Conservation (phyloP, 1,140 invertebrate species). For the Ganaspis sp. region DNA sequence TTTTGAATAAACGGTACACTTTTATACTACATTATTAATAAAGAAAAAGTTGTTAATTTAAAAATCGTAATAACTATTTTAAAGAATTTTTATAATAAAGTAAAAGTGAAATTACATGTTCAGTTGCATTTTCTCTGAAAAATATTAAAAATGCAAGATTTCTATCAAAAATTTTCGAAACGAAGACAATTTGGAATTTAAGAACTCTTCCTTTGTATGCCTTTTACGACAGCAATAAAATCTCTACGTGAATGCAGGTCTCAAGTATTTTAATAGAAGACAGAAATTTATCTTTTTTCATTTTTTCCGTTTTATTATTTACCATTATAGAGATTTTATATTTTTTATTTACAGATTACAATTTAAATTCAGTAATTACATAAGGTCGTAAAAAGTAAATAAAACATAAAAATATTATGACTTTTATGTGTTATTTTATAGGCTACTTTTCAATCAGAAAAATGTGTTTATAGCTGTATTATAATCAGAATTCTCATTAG, state of each 20-base stretch:
- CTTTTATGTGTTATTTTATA: too few species aligned
- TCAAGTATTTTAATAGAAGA: too few species aligned
- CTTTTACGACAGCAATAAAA: slow-evolving; percentile 1
- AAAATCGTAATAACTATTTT: background rate
- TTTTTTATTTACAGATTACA: background rate
- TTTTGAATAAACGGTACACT: too few species aligned
- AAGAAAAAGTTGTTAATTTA: too few species aligned
- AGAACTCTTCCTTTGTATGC: background rate
- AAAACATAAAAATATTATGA: too few species aligned
- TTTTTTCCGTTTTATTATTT: background rate
- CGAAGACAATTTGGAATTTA: background rate
- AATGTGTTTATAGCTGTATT: too few species aligned
- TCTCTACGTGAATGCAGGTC: background rate
- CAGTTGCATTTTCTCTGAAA: background rate
- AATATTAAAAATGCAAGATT: background rate
- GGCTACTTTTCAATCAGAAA: too few species aligned
- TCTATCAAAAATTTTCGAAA: background rate
- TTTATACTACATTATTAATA: too few species aligned
- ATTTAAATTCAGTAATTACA: slow-evolving; percentile 3
- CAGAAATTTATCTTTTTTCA: too few species aligned
- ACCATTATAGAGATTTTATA: background rate
- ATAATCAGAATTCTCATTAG: too few species aligned
- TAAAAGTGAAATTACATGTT: background rate
- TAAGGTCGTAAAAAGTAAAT: background rate
- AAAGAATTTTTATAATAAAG: background rate